phyloP scores from a whole-genome alignment of 2,797 vertebrate genomes.

The Gadopsis marmoratus region DNA sequence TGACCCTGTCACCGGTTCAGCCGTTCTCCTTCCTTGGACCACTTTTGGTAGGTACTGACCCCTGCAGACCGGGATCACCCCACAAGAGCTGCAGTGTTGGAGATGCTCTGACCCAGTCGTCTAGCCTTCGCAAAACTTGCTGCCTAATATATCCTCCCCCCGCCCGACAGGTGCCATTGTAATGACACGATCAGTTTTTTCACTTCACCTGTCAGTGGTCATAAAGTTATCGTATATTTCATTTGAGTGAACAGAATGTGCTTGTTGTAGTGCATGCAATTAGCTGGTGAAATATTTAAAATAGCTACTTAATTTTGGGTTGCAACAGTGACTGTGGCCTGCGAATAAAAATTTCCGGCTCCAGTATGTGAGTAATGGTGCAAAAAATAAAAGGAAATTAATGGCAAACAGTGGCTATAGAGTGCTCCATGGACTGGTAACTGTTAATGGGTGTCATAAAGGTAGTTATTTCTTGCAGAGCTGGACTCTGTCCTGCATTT shows the following conservation, averaged over 20 bases:
- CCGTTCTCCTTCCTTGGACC: too few relatives aligned
- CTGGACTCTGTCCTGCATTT: conserved; percentile 2
- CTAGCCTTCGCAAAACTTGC: too few relatives aligned
- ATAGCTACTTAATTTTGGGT: neutral
- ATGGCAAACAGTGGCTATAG: neutral
- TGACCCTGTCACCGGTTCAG: too few relatives aligned
- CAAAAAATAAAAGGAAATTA: neutral
- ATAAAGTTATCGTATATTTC: neutral
- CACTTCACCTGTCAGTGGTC: too few relatives aligned
- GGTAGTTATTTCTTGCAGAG: neutral
- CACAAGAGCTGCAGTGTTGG: too few relatives aligned
- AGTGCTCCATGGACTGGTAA: neutral
- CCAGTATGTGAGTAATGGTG: neutral
- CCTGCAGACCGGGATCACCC: too few relatives aligned
- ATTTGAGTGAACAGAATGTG: neutral
- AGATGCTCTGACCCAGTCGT: too few relatives aligned
- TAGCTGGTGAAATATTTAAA: neutral
- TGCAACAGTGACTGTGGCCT: neutral
- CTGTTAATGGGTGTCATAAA: neutral
- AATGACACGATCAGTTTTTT: too few relatives aligned
- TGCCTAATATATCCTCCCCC: too few relatives aligned
- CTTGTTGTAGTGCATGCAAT: neutral
- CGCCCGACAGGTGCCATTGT: too few relatives aligned
- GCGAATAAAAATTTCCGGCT: neutral
- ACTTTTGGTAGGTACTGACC: too few relatives aligned